Base-by-base conservation (phyloP, 2,797 vertebrate genomes). In the Pagetopsis macropterus region DNA sequence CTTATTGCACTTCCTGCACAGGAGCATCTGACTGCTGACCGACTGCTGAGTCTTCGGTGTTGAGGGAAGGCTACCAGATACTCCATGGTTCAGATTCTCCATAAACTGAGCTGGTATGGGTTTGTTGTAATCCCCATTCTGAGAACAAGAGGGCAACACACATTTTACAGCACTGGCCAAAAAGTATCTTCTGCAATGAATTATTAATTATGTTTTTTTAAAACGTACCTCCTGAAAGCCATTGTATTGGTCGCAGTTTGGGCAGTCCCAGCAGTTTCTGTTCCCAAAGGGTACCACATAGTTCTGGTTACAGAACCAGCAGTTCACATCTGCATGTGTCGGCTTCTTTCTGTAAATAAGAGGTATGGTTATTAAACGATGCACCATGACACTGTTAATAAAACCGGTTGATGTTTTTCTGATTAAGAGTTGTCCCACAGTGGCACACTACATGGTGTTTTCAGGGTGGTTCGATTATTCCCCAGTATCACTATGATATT, bases 91-190 rank as follows among this genome's bases (percentile, higher is more conserved):
- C n/a, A 99, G 94, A 87, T 99, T 95, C 52, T 98, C 97, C 93
- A 95, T 93, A 90, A 97, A 96, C 92, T 99, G 98, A n/a, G 98
- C 98, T 0, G 98, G 98, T 75, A 99, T 99, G 0, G 97, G 96
- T 84, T 99, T 99, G 92, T 99, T 99, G 93, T 99, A 99, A 89
- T 99, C 98, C 0, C 98, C 98, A 44, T 99, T 99, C 98, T 99
- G 60, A 88, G 9, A 84, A 66, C 40, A 52, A 23, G 21, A 46
- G 19, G 17, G 14, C 46, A 40, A 16, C 2, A 55, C 9, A 54
- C 17, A 49, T 6, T 1, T 64, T 17, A 16, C 23, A 58, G 6
- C 21, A 49, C 2, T 15, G 4, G 3, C 8, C 37, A 61, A 70
- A 46, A 23, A 0, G 6, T 37, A 7, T 37, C 33, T 37, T 8